These are phyloP conservation scores for Entomobrya proxima DNA, from an alignment of 2,888 invertebrate species.

Conservation along the genomic window DNA sequence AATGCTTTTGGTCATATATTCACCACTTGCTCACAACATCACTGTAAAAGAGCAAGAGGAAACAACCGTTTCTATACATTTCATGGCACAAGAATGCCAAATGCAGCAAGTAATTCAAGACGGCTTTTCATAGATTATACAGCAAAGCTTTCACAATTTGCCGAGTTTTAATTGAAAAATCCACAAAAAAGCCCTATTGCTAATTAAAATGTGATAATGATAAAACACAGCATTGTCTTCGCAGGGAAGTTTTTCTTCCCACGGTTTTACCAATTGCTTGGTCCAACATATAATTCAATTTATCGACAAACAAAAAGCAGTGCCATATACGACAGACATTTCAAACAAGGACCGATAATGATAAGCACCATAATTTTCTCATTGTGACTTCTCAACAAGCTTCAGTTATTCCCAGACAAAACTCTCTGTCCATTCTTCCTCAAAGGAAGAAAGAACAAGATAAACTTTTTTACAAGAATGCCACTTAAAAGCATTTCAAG, in stretches of 20 bases:
- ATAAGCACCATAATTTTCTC: slow-evolving; percentile 25
- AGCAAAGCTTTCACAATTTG: background rate
- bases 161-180: slow-evolving; percentile 38
- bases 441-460: slow-evolving; percentile 17
- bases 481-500: slow-evolving; percentile 40
- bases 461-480: slow-evolving; percentile 36
- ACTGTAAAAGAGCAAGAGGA: no score
- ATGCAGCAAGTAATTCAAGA: no score
- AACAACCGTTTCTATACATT: no score
- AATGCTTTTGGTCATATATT: no score
- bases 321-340: background rate
- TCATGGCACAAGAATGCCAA: no score
- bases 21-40: no score
- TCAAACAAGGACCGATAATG: slow-evolving; percentile 22
- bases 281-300: background rate
- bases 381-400: slow-evolving; percentile 29
- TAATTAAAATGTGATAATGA: slow-evolving; percentile 39
- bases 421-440: background rate
- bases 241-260: background rate
- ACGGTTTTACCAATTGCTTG: slow-evolving; percentile 4
- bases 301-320: background rate
- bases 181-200: background rate
- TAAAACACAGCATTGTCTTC: slow-evolving; percentile 23
- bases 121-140: background rate
- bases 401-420: slow-evolving; percentile 30